phyloP scores from a whole-genome alignment of 2,888 invertebrate species.

The Scrobipalpa costella region DNA sequence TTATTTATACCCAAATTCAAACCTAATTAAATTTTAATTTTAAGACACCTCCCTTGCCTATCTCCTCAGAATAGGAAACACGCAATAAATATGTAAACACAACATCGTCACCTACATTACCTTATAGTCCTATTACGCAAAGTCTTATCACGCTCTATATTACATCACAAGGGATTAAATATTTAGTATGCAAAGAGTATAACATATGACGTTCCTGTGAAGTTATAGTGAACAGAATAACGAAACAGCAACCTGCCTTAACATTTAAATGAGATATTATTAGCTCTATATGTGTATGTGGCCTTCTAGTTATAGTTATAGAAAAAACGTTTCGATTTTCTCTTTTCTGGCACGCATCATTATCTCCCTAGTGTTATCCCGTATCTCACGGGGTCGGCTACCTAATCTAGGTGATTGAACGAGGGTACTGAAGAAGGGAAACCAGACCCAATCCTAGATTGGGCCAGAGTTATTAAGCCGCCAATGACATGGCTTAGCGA shows the following conservation, averaged over 20 bases:
- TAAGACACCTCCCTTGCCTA: too few species aligned
- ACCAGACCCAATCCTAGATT: too few species aligned
- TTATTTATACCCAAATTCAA: too few species aligned
- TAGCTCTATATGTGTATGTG: not conserved
- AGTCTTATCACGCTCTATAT: conserved; percentile 18
- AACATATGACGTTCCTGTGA: conserved; percentile 26
- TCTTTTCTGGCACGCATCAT: not conserved
- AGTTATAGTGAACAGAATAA: conserved; percentile 25
- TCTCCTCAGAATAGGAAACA: not conserved
- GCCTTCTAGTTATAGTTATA: not conserved
- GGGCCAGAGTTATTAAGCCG: too few species aligned
- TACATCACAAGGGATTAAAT: conserved; percentile 33
- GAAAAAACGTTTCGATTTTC: not conserved
- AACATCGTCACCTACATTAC: not conserved
- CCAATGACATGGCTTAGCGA: not conserved
- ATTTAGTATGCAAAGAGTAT: conserved; percentile 36
- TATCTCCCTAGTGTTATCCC: too few species aligned
- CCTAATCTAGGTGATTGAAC: too few species aligned
- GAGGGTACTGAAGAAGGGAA: too few species aligned
- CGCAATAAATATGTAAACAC: not conserved
- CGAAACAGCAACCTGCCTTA: conserved; percentile 24
- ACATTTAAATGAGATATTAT: conserved; percentile 21
- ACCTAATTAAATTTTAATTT: too few species aligned
- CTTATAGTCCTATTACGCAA: conserved; percentile 16
- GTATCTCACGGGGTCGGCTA: too few species aligned